phyloP scores from a whole-genome alignment of 2,888 invertebrate genomes.

The Caenorhabditis wallacei region DNA sequence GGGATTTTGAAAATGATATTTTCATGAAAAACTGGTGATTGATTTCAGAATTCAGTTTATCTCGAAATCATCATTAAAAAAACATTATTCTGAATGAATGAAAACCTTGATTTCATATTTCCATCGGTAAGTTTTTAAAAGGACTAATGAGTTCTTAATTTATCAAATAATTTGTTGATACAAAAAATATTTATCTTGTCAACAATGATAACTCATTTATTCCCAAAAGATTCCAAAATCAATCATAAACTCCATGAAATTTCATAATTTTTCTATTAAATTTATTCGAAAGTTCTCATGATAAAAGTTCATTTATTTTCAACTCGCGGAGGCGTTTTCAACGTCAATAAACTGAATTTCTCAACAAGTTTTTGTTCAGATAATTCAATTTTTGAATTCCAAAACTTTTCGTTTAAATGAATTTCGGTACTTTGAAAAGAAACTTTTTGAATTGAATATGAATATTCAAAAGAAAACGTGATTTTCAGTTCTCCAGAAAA shows the following conservation, averaged over 20 bases:
- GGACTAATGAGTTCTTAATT: too few species aligned
- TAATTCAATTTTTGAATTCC: constrained; percentile 1
- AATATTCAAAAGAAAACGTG: constrained; percentile 13
- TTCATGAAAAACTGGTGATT: too few species aligned
- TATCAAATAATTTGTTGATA: too few species aligned
- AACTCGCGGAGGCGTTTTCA: background rate
- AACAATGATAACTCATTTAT: background rate
- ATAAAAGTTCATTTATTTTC: background rate
- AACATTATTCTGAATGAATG: too few species aligned
- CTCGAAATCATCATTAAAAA: too few species aligned
- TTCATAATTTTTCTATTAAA: too few species aligned
- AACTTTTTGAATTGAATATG: background rate
- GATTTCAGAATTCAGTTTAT: too few species aligned
- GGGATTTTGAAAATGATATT: background rate
- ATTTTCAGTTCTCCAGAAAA: background rate
- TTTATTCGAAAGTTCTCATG: background rate
- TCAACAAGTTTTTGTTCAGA: constrained; percentile 9
- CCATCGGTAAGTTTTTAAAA: background rate
- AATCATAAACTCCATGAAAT: background rate
- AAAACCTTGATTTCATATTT: background rate
- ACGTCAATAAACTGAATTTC: background rate
- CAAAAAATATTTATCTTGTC: too few species aligned
- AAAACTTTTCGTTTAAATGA: background rate
- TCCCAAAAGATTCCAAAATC: background rate
- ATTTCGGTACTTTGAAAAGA: background rate